Percentiles rank a stretch among this genome's conserved stretches.
Conservation (phyloP, 2,797 vertebrate species). For the Balearica regulorum region DNA sequence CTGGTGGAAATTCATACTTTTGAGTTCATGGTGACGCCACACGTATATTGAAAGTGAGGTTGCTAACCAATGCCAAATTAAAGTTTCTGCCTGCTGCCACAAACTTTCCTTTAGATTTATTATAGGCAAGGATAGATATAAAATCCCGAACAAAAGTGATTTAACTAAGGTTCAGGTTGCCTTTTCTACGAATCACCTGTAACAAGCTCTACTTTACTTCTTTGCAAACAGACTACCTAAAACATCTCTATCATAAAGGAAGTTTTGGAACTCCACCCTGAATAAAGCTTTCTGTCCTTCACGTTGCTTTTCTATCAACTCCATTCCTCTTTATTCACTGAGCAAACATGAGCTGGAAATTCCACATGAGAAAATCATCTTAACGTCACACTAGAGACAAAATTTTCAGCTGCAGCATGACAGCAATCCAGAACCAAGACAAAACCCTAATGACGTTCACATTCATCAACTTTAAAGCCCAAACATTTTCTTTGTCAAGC, state of each 20-base stretch:
- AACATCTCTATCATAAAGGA: neutral
- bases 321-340: neutral
- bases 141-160: neutral
- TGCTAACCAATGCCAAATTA: neutral
- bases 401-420: neutral
- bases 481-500: neutral
- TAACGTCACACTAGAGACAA: neutral
- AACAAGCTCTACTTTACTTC: neutral
- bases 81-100: neutral
- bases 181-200: neutral
- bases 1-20: neutral
- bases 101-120: neutral
- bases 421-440: neutral
- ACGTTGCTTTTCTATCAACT: neutral
- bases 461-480: neutral
- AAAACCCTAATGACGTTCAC: neutral
- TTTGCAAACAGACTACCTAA: neutral
- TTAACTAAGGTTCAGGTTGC: neutral
- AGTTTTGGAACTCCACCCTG: neutral
- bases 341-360: neutral
- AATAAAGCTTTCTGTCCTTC: neutral
- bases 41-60: rapidly evolving
- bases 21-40: neutral
- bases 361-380: neutral
- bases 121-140: neutral